Evolutionary conservation across 2,888 invertebrate genomes (phyloP), one percentile per base, ranked within the genome.

Genomic region (Sialis lutaria): DNA sequence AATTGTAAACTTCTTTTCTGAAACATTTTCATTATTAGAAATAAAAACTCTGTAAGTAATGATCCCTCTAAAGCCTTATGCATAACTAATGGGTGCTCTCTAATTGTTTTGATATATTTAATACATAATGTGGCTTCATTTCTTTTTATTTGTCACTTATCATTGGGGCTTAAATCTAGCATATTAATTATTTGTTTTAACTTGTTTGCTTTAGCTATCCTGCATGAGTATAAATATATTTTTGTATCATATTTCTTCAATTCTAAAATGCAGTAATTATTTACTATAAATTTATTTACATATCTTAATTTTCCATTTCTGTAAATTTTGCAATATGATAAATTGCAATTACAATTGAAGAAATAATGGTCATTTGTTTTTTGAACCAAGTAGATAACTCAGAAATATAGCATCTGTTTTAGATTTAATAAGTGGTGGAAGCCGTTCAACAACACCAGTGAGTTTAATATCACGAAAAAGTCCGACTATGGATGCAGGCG

Each of bases 401-500:
- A 49, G 48, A 48, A 45, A 22, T 54, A 45, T 58, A 68, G 68
- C 59, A 54, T 66, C 63, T 53, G 77, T 82, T 70, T 64, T 82
- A 61, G 83, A 83, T 64, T 69, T 83, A 55, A 77, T 83, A 56
- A 76, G 79, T 50, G 79, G 77, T 48, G 64, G 72, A 40, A 86
- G 85, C n/a, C 75, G 88, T 47, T 84, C 87, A 46, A 82, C 81
- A 48, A 87, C 88, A 1, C 88, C 89, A 7, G 82, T 82, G 6
- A 79, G 82, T 50, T 69, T 77, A 35, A 56, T 70, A 50, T 78
- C 78, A 52, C 75, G 87, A 58, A 88, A 86, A 65, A 89, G 89
- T 55, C 87, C 89, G 45, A 86, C 88, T 2, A 77, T 79, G 54
- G 91, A 92, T 63, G 85, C 89, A 66, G 81, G 83, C 52, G 80